Base-by-base conservation (phyloP, 2,113 vertebrate genomes). In the Poeciliopsis occidentalis region DNA sequence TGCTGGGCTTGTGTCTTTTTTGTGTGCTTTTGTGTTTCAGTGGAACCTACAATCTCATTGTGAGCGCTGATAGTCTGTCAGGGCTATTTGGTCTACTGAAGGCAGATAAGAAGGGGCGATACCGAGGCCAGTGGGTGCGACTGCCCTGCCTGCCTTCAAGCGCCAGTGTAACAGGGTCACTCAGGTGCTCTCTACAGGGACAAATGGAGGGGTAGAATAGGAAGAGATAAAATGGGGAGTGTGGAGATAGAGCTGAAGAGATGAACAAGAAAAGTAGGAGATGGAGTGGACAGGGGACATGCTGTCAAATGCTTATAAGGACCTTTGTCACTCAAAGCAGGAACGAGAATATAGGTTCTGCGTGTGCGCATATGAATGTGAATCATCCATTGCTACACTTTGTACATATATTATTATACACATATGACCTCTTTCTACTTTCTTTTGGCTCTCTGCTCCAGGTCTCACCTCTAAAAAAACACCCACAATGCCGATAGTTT, bases 101-200 rank as follows among this genome's bases (percentile, higher is more conserved):
- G 26, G 66, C 65, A 82, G 89, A 91, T 89, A 91, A 89, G 85
- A 85, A 24, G 51, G 65, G 79, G 54, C 11, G 68, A 87, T 84
- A 71, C 12, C 1, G 75, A 81, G 75, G 76, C 60, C 41, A 1
- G 75, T 73, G 82, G 81, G 77, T 71, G 87, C 68, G 34, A 69
- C 72, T 54, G 71, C 61, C 69, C 67, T 87, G 83, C 91, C 83
- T 87, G 83, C 64, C 79, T 83, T 67, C 74, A 60, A 41, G 81
- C 73, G 61, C 60, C 73, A 19, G 29, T 17, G 69, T 73, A 76
- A 73, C 68, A 66, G 84, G 85, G 86, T 91, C 84, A 80, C 79
- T 90, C 87, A 85, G 86, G 89, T 89, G 88, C 79, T 81, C 80
- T 86, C 77, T 85, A 73, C 24, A 31, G 77, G 80, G 83, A 83